Conservation (phyloP, 1,140 invertebrate species). For the Drosophila hydei region DNA sequence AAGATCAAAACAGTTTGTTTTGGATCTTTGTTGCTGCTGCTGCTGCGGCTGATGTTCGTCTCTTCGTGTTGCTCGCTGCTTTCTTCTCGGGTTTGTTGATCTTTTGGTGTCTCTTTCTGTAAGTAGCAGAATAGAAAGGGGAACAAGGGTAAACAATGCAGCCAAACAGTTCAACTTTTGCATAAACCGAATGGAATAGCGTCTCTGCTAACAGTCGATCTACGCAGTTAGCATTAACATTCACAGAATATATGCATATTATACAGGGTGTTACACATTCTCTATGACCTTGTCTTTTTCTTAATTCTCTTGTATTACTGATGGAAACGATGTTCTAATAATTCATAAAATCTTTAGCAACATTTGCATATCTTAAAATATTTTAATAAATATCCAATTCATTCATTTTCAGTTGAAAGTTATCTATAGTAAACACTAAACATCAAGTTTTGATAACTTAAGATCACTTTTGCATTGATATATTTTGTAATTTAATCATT, state of each 20-base stretch:
- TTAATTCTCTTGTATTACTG: too few relatives aligned
- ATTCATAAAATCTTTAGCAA: neutral
- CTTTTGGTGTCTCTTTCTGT: conserved; percentile 46
- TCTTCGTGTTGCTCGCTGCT: conserved; percentile 44
- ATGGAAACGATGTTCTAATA: too few relatives aligned
- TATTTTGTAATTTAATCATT: neutral
- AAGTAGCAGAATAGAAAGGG: conserved; percentile 78
- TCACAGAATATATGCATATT: conserved; percentile 1
- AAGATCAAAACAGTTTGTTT: conserved; percentile 54
- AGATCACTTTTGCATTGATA: neutral
- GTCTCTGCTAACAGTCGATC: neutral
- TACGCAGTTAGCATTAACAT: conserved; percentile 1
- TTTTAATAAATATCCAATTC: too few relatives aligned
- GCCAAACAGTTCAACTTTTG: conserved; percentile 53
- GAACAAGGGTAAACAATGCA: conserved; percentile 79
- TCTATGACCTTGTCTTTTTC: conserved; percentile 1
- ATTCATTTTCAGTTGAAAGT: too few relatives aligned
- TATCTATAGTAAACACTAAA: too few relatives aligned
- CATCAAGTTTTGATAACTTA: neutral
- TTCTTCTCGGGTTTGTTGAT: conserved; percentile 48
- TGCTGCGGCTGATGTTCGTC: conserved; percentile 26
- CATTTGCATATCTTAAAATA: neutral
- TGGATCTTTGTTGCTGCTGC: conserved; percentile 29
- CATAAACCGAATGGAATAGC: conserved; percentile 51
- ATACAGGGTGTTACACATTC: conserved; percentile 5